Conservation (phyloP, 2,113 vertebrate species). For the Geococcyx californianus region DNA sequence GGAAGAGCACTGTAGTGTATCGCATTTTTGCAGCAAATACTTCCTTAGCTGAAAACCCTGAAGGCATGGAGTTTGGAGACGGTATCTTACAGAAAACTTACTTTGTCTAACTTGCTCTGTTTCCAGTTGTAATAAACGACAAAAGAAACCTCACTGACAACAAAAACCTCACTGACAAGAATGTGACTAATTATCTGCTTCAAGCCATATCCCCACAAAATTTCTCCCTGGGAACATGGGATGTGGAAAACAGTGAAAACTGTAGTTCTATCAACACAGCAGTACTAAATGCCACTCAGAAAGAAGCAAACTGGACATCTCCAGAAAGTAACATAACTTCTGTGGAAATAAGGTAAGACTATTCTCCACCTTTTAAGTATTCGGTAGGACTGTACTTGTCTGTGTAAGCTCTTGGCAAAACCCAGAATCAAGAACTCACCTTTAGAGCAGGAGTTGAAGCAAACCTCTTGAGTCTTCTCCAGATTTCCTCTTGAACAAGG, state of each 20-base stretch:
- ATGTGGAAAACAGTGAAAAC: fast-evolving
- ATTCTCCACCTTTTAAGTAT: not conserved
- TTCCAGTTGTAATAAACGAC: constrained; percentile 23
- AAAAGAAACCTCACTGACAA: not conserved
- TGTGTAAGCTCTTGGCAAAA: not conserved
- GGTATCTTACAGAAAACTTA: not conserved
- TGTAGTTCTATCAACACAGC: not conserved
- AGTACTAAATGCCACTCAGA: fast-evolving
- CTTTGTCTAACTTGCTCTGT: not conserved
- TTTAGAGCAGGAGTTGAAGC: not conserved
- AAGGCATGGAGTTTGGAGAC: not conserved
- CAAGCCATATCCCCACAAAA: not conserved
- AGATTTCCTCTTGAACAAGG: not conserved
- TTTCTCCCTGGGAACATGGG: not conserved
- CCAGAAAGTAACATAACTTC: fast-evolving
- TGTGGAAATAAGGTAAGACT: constrained; percentile 42
- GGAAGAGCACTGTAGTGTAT: not conserved
- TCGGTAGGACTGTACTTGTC: not conserved
- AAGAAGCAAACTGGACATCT: not conserved
- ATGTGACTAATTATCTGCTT: not conserved
- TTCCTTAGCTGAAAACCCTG: not conserved
- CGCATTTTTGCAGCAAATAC: not conserved
- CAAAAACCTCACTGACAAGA: not conserved
- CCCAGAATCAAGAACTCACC: no score
- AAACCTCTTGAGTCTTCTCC: not conserved